A percentile compares a stretch with the other conserved stretches of the same genome.
Conservation (phyloP, 2,888 invertebrate species). For the Leptothorax acervorum region DNA sequence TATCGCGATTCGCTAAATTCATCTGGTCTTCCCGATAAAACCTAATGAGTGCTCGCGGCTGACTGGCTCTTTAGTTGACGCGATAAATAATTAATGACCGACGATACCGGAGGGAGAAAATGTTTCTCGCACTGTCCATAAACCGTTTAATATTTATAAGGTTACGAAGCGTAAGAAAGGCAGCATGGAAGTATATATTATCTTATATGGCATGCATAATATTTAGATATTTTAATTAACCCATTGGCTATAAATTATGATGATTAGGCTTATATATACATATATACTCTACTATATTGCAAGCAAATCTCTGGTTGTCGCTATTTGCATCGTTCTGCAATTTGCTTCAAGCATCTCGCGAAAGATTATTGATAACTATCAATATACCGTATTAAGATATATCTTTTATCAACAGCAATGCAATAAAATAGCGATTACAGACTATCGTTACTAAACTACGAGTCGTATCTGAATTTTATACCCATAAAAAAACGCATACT, state of each 20-base stretch:
- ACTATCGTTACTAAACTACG: neutral
- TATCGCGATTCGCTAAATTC: slow-evolving; percentile 73
- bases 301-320: slow-evolving; percentile 22
- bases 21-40: slow-evolving; percentile 71
- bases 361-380: neutral
- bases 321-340: slow-evolving; percentile 50
- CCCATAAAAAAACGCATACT: neutral
- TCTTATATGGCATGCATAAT: slow-evolving; percentile 74
- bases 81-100: slow-evolving; percentile 85
- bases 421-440: neutral
- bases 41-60: slow-evolving; percentile 67
- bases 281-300: neutral
- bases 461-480: neutral
- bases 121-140: slow-evolving; percentile 73
- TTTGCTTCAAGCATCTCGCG: too few relatives aligned
- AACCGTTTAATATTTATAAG: slow-evolving; percentile 84
- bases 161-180: slow-evolving; percentile 73
- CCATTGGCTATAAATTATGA: slow-evolving; percentile 84
- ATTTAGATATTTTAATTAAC: slow-evolving; percentile 85
- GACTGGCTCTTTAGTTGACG: slow-evolving; percentile 77
- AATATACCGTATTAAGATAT: neutral
- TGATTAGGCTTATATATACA: slow-evolving; percentile 74
- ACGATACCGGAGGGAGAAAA: slow-evolving; percentile 38
- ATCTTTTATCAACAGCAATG: neutral
- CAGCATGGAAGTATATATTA: slow-evolving; percentile 67